Evolutionary conservation across 1,140 invertebrate genomes (phyloP).

Genomic region (Bombyx mandarina): DNA sequence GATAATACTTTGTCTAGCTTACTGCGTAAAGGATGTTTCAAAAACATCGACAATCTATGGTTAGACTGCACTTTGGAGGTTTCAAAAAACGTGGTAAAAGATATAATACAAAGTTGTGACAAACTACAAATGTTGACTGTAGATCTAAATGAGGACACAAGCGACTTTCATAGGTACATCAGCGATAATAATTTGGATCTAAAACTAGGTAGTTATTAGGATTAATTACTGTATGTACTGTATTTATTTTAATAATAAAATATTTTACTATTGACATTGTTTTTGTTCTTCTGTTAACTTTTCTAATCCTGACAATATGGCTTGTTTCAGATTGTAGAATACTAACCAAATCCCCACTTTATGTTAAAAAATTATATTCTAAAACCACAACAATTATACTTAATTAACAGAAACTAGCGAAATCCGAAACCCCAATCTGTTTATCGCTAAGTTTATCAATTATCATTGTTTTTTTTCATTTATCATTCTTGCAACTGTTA

Average conservation of each 20-base stretch:
- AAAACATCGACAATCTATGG: constrained; percentile 49
- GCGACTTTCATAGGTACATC: constrained; percentile 48
- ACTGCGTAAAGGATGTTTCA: constrained; percentile 47
- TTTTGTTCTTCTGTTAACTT: too few relatives aligned
- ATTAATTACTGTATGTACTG: not conserved
- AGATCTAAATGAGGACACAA: constrained; percentile 38
- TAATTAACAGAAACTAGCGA: too few relatives aligned
- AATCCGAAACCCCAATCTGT: too few relatives aligned
- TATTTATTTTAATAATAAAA: constrained; percentile 4
- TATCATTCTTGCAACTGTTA: too few relatives aligned
- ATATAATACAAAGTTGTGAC: constrained; percentile 50
- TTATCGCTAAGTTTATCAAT: too few relatives aligned
- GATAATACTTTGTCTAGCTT: constrained; percentile 44
- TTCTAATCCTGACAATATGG: too few relatives aligned
- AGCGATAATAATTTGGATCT: constrained; percentile 60
- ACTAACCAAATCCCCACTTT: too few relatives aligned
- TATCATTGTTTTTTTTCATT: too few relatives aligned
- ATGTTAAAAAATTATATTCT: too few relatives aligned
- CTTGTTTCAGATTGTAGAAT: too few relatives aligned
- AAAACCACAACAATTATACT: too few relatives aligned
- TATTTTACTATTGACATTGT: constrained; percentile 2
- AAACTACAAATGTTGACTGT: constrained; percentile 49
- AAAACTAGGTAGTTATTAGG: constrained; percentile 49
- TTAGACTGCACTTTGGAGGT: constrained; percentile 63
- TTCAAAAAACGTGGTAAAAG: constrained; percentile 46